phyloP scores from a whole-genome alignment of 2,888 invertebrate species.

The Prionchulus punctatus region DNA sequence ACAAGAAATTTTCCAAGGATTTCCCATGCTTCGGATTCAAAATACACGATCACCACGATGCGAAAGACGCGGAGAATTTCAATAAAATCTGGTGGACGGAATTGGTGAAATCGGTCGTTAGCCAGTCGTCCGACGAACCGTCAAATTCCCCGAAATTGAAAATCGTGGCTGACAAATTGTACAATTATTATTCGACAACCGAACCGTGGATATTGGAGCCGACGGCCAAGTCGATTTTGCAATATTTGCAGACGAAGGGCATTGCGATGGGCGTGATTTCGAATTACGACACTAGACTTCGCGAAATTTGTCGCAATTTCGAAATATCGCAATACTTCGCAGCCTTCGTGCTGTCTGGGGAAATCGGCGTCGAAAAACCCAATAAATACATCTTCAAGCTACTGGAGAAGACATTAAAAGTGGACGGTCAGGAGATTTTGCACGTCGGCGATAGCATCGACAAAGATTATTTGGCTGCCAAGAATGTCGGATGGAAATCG shows the following conservation, averaged over 20 bases:
- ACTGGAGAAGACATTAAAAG: neutral
- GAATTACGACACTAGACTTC: neutral
- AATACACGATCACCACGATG: neutral
- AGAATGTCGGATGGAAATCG: neutral
- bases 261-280: neutral
- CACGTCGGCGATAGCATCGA: neutral
- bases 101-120: no score
- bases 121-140: no score
- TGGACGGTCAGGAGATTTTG: neutral
- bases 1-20: neutral
- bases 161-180: neutral
- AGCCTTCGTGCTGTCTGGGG: neutral
- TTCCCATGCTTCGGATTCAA: constrained; percentile 2
- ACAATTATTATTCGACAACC: neutral
- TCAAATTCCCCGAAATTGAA: neutral
- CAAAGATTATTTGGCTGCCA: constrained; percentile 5
- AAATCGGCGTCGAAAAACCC: constrained; percentile 1
- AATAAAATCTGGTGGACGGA: neutral
- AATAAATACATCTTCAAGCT: neutral
- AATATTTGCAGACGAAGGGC: neutral
- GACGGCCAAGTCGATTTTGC: neutral
- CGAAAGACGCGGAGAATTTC: neutral
- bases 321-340: neutral
- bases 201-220: constrained; percentile 1
- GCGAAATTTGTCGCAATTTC: neutral